These are phyloP conservation scores for Acrobasis repandana DNA, from an alignment of 2,888 invertebrate genomes.

Conservation along the genomic window DNA sequence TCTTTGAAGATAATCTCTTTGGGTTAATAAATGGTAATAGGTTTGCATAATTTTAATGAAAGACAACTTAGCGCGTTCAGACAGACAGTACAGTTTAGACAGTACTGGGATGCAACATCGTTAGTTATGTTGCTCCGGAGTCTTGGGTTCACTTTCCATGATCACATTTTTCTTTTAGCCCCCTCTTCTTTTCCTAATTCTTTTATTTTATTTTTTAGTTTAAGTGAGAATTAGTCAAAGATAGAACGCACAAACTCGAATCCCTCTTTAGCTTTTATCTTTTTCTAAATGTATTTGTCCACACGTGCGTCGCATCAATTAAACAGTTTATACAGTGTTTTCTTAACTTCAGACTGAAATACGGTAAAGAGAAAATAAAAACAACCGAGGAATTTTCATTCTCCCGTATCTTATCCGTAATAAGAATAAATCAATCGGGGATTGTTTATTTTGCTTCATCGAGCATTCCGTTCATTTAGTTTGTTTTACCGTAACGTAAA, in stretches of 20 bases:
- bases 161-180: too few relatives aligned
- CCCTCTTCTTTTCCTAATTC: too few relatives aligned
- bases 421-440: constrained; percentile 34
- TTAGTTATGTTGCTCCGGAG: too few relatives aligned
- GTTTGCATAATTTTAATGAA: too few relatives aligned
- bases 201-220: too few relatives aligned
- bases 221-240: background rate
- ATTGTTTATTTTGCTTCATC: constrained; percentile 30
- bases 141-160: too few relatives aligned
- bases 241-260: background rate
- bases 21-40: too few relatives aligned
- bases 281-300: background rate
- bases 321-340: background rate
- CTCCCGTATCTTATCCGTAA: constrained; percentile 14
- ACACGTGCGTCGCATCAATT: constrained; percentile 12
- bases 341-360: constrained; percentile 5
- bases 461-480: constrained; percentile 23
- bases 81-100: too few relatives aligned
- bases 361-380: constrained; percentile 29
- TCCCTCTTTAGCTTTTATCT: background rate
- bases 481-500: constrained; percentile 24
- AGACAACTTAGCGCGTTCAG: too few relatives aligned
- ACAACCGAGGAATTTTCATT: constrained; percentile 22
- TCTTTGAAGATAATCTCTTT: too few relatives aligned
- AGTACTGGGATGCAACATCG: too few relatives aligned